Conservation (phyloP, 1,140 invertebrate species). For the Atta cephalotes region DNA sequence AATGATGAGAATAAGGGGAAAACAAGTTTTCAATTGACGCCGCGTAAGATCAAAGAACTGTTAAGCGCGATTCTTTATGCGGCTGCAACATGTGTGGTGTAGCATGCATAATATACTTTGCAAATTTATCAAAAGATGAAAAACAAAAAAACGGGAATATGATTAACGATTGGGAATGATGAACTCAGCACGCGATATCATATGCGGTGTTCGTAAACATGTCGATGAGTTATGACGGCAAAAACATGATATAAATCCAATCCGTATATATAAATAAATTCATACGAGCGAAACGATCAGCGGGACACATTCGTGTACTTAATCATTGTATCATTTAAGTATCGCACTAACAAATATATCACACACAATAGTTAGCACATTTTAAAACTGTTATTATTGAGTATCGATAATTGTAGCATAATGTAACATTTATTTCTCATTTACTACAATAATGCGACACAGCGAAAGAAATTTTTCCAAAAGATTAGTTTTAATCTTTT, state of each 20-base stretch:
- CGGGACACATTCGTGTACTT: neutral
- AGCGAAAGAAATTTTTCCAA: no score
- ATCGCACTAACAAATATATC: neutral
- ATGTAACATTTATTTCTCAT: neutral
- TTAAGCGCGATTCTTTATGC: conserved; percentile 25
- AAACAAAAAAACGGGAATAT: neutral
- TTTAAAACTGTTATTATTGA: neutral
- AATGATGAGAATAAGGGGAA: neutral
- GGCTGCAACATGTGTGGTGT: conserved; percentile 25
- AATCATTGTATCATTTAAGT: neutral
- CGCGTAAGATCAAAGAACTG: conserved; percentile 33
- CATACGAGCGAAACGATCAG: neutral
- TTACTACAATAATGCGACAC: no score
- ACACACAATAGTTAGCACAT: neutral
- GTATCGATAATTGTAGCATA: neutral
- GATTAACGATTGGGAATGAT: conserved; percentile 42
- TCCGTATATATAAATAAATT: no score
- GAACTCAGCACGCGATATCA: neutral
- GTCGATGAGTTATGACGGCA: neutral
- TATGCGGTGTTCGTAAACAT: conserved; percentile 5
- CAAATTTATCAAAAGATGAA: neutral
- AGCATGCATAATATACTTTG: neutral
- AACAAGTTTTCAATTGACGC: conserved; percentile 30
- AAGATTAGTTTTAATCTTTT: no score
- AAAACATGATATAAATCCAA: neutral